A percentile compares a stretch with the other conserved stretches of the same genome.
These are phyloP conservation scores for Pelagia noctiluca DNA, from an alignment of 30 jellyfish, hydroid and myxozoan genomes.

Conservation along the genomic window DNA sequence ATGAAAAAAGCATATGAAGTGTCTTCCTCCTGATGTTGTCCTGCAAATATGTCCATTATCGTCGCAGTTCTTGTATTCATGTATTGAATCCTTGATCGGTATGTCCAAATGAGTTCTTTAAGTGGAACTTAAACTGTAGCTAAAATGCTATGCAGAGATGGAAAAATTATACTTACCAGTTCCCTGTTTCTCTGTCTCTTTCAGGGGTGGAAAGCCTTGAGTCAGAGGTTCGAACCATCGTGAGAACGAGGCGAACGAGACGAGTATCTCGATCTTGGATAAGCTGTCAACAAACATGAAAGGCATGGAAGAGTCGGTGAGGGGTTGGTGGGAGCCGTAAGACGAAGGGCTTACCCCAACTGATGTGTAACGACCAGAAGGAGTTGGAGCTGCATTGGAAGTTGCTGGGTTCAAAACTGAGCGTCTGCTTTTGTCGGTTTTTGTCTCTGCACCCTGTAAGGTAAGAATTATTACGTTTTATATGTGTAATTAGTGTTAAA, in stretches of 20 bases:
- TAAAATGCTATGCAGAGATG: too few relatives aligned
- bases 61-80: too few relatives aligned
- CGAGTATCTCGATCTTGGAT: constrained; percentile 74
- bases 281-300: constrained; percentile 86
- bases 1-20: too few relatives aligned
- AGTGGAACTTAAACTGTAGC: too few relatives aligned
- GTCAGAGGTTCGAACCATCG: constrained; percentile 90
- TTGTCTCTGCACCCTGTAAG: constrained; percentile 74
- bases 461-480: too few relatives aligned
- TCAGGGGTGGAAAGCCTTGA: constrained; percentile 41
- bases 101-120: too few relatives aligned
- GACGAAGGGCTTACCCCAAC: constrained; percentile 60
- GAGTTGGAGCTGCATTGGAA: constrained; percentile 68
- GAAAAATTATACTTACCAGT: neutral
- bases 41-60: too few relatives aligned
- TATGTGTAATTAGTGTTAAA: too few relatives aligned
- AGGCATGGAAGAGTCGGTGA: constrained; percentile 72
- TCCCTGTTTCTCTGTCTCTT: constrained; percentile 61
- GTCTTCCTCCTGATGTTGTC: too few relatives aligned
- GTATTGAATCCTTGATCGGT: too few relatives aligned
- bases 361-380: constrained; percentile 64
- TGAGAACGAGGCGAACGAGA: constrained; percentile 84
- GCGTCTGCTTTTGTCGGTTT: constrained; percentile 60
- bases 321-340: constrained; percentile 77
- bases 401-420: constrained; percentile 62